A percentile compares a stretch with the other conserved stretches of the same genome.
Conservation (phyloP, 2,797 vertebrate genomes). For the Microctenopoma steveboyesi region DNA sequence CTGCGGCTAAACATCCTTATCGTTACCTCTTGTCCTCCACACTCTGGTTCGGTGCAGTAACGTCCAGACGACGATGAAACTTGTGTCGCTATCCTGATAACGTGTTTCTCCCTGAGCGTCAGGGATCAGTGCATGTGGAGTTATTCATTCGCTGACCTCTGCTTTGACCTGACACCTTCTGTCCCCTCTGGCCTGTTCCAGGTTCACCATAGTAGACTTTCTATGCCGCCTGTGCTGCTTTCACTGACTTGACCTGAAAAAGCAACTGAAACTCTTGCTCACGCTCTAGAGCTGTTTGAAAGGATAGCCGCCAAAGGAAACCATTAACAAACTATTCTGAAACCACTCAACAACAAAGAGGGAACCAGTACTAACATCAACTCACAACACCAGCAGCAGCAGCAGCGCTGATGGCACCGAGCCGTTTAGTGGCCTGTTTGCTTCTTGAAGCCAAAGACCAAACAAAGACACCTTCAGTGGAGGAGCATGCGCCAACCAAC, state of each 20-base stretch:
- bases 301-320: slow-evolving; percentile 89
- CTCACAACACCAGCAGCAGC: slow-evolving; percentile 74
- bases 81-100: too few species aligned
- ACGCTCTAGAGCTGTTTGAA: slow-evolving; percentile 88
- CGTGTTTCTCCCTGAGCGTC: too few species aligned
- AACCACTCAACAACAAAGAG: slow-evolving; percentile 70
- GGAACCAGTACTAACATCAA: slow-evolving; percentile 90
- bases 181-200: slow-evolving; percentile 95
- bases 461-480: slow-evolving; percentile 72
- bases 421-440: slow-evolving; percentile 82
- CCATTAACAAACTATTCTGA: slow-evolving; percentile 88
- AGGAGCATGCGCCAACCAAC: slow-evolving; percentile 82
- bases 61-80: too few species aligned
- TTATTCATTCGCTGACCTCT: slow-evolving; percentile 24
- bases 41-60: too few species aligned
- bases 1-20: too few species aligned
- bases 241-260: slow-evolving; percentile 92
- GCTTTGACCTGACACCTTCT: slow-evolving; percentile 81
- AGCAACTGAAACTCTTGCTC: slow-evolving; percentile 93
- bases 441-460: slow-evolving; percentile 83
- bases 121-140: slow-evolving; percentile 27
- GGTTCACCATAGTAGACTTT: slow-evolving; percentile 95
- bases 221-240: slow-evolving; percentile 95
- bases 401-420: slow-evolving; percentile 77
- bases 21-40: too few species aligned